Evolutionary conservation across 2,888 invertebrate genomes (phyloP), one percentile per base, ranked within the genome.

Genomic region (Hartigia nigra): DNA sequence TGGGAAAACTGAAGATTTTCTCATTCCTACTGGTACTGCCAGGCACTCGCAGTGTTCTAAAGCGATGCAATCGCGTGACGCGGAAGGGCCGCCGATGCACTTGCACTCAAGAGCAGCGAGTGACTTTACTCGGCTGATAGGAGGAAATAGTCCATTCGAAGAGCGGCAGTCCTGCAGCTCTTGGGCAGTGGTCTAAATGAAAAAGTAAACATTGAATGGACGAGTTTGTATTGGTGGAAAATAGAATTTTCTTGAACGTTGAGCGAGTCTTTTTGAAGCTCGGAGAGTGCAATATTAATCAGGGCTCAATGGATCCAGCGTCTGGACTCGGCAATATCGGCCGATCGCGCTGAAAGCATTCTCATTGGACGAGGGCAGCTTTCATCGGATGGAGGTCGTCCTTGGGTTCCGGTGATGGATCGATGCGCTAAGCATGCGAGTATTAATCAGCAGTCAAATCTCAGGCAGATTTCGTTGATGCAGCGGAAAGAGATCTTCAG

Each of bases 301-400:
- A 72, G 72, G 72, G 32, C 23, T 72, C 72, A 72, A 72, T 72
- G 72, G 72, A 34, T 72, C 72, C 32, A 72, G 32, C 72, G 72
- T 72, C 72, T 74, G 75, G 75, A 74, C 75, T 74, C 75, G 75
- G 31, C 36, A 34, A 74, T 74, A 23, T 35, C 75, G 75, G 75
- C 36, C 75, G 35, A 74, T 74, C 75, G 75, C 35, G 75, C 75
- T 74, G 75, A 74, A 74, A 74, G 75, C 36, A 74, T 74, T 74
- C 75, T 32, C 75, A 35, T 35, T 32, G 36, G 72, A 3, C 72
- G 72, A 72, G 72, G 72, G 72, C 72, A 31, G 72, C 72, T 72
- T 72, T 72, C 72, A 72, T 72, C 31, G 72, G 72, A 72, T 31
- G 14, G 12, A 23, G 14, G 72, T 31, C 31, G 23, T 72, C 72